These are phyloP conservation scores for Heteropelma amictum DNA, from an alignment of 2,888 invertebrate species.

Conservation along the genomic window DNA sequence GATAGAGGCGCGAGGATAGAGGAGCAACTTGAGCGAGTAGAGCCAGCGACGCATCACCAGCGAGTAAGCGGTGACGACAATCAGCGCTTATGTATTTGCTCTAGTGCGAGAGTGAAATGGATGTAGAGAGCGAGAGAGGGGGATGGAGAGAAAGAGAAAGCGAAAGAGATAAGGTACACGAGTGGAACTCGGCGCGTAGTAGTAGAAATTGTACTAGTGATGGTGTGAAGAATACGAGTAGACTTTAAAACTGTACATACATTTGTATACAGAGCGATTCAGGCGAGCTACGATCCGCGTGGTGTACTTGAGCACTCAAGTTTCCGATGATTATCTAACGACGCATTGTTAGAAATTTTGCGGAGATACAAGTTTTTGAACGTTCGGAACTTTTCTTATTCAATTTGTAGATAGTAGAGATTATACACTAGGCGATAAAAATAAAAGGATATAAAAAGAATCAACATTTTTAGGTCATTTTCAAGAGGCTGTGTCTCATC, in stretches of 20 bases:
- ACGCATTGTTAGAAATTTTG: too few species aligned
- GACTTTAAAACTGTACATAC: not conserved
- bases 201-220: constrained; percentile 5
- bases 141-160: not conserved
- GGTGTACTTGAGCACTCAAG: too few species aligned
- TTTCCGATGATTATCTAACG: too few species aligned
- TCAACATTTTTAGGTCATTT: too few species aligned
- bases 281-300: not conserved
- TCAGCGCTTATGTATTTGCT: not conserved
- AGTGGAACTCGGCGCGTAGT: not conserved
- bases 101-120: not conserved
- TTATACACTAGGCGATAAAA: too few species aligned
- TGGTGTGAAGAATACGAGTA: not conserved
- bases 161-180: not conserved
- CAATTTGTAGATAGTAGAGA: too few species aligned
- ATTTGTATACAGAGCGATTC: not conserved
- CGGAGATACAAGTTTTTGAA: too few species aligned
- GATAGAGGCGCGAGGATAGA: not conserved
- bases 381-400: too few species aligned
- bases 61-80: not conserved
- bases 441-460: too few species aligned
- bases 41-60: not conserved
- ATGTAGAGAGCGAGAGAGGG: not conserved
- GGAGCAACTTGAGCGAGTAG: not conserved
- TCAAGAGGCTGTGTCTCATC: too few species aligned